Base-by-base conservation (phyloP, 1,140 invertebrate species). In the Radopholus similis region DNA sequence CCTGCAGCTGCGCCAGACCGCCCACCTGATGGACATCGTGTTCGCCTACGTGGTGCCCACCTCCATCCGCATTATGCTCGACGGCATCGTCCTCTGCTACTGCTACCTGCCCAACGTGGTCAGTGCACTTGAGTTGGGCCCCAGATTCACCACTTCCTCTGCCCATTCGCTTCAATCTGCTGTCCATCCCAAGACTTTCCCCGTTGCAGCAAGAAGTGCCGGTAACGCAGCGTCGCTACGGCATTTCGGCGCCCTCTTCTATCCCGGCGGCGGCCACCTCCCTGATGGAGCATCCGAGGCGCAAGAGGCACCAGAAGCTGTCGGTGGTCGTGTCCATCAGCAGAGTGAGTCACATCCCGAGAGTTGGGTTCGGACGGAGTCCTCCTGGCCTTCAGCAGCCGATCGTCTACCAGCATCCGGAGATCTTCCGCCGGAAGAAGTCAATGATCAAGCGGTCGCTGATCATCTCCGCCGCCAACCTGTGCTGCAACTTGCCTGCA, bases 371-470 rank as follows among this genome's bases (percentile, higher is more conserved):
- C n/a, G n/a, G n/a, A n/a, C n/a, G n/a, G n/a, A n/a, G n/a, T 37
- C 13, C 21, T 68, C 9, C 18, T 60, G 8, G 23, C n/a, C 49
- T 73, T 40, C 11, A 75, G 70, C 77, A 78, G 56, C 21, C 71
- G 13, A 56, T 68, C 15, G 35, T 18, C 13, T 77, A 73, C 13
- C 73, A 66, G 32, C 32, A 72, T 21, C 51, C 57, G 13, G 38
- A 72, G n/a, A 30, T 72, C 9, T 74, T 38, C 21, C 73, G 18
- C 23, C 30, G 34, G 47, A 77, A 74, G 37, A 72, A 72, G 15
- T 68, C 76, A 11, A 81, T 79, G 77, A 77, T 79, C 8, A 67
- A 78, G 44, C 40, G 77, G 32, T 79, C 77, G 4, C 60, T 81
- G 15, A 60, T 81, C 6, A 81, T 79, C 32, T 79, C 77, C 9